Evolutionary conservation across 2,888 invertebrate genomes (phyloP).

Genomic region (Abrostola tripartita): DNA sequence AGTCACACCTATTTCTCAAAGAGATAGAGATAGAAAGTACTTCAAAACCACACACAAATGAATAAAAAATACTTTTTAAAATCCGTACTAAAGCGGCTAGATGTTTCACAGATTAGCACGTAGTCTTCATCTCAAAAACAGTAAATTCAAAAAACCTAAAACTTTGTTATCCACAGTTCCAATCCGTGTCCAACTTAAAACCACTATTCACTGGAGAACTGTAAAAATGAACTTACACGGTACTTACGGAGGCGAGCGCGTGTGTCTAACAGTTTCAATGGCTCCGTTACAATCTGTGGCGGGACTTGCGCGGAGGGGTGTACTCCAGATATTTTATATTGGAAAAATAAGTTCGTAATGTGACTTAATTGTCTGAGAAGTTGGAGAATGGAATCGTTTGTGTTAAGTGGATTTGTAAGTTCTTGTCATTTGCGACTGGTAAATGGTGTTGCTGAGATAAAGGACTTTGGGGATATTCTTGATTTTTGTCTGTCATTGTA

Average conservation of each 20-base stretch:
- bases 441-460: too few relatives aligned
- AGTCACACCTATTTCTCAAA: too few relatives aligned
- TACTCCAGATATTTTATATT: slow-evolving; percentile 33
- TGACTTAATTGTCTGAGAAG: slow-evolving; percentile 46
- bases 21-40: too few relatives aligned
- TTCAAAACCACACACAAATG: too few relatives aligned
- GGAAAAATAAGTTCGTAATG: slow-evolving; percentile 36
- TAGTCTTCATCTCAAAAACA: background rate
- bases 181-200: slow-evolving; percentile 18
- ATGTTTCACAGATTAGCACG: background rate
- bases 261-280: slow-evolving; percentile 51
- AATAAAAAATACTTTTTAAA: too few relatives aligned
- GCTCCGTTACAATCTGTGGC: slow-evolving; percentile 14
- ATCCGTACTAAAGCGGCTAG: too few relatives aligned
- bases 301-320: slow-evolving; percentile 16
- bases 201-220: slow-evolving; percentile 23
- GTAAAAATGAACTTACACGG: slow-evolving; percentile 52
- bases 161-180: background rate
- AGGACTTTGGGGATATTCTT: too few relatives aligned
- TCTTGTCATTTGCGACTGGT: background rate
- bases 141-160: background rate
- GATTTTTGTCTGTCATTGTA: too few relatives aligned
- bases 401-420: slow-evolving; percentile 16
- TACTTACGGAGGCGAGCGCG: slow-evolving; percentile 37
- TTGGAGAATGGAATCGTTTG: slow-evolving; percentile 28